Percentiles rank a stretch among this genome's conserved stretches.
Evolutionary conservation across 2,888 invertebrate genomes (phyloP).

Genomic region (Orthonevra nobilis): DNA sequence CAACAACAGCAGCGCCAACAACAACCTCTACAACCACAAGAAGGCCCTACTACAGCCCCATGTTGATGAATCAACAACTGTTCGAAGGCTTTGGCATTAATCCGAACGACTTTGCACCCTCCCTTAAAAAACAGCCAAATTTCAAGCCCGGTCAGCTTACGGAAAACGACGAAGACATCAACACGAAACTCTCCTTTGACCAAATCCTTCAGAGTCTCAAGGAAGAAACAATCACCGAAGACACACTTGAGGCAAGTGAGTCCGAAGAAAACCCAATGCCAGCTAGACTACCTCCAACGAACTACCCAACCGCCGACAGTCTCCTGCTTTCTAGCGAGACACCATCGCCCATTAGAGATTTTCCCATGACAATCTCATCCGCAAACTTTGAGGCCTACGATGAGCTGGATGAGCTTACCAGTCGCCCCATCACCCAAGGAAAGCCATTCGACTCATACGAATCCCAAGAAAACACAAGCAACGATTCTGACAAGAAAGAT

Average conservation of each 20-base stretch:
- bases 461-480: slow-evolving; percentile 61
- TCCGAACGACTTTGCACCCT: slow-evolving; percentile 19
- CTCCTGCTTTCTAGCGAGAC: slow-evolving; percentile 8
- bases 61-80: not conserved
- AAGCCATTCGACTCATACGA: slow-evolving; percentile 35
- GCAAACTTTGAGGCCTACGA: slow-evolving; percentile 69
- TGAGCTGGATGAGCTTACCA: slow-evolving; percentile 56
- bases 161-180: slow-evolving; percentile 73
- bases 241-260: slow-evolving; percentile 57
- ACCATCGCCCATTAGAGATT: slow-evolving; percentile 16
- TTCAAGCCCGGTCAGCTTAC: slow-evolving; percentile 22
- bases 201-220: slow-evolving; percentile 77
- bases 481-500: slow-evolving; percentile 62
- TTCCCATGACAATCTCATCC: slow-evolving; percentile 33
- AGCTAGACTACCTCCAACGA: slow-evolving; percentile 18
- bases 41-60: not conserved
- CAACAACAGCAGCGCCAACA: slow-evolving; percentile 58
- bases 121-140: slow-evolving; percentile 24
- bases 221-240: slow-evolving; percentile 70
- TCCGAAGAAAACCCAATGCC: slow-evolving; percentile 51
- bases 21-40: slow-evolving; percentile 16
- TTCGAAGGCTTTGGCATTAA: slow-evolving; percentile 24
- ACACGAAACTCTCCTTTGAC: slow-evolving; percentile 76
- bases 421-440: slow-evolving; percentile 25
- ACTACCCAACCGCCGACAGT: slow-evolving; percentile 9